phyloP scores from a whole-genome alignment of 2,888 invertebrate genomes.

The Agonum fuliginosum region DNA sequence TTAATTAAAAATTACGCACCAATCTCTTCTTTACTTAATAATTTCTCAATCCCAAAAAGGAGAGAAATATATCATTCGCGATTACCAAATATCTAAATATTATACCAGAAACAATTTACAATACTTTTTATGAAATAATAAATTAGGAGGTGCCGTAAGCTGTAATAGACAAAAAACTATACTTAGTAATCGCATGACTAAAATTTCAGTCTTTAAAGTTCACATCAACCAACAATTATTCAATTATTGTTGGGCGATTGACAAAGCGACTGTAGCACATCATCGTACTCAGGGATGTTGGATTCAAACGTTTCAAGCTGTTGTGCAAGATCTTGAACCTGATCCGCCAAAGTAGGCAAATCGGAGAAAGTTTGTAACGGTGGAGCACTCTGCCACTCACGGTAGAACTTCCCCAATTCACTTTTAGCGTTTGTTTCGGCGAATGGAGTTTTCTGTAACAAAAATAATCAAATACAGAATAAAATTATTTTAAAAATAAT shows the following conservation, averaged over 20 bases:
- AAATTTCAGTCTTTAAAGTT: slow-evolving; percentile 55
- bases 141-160: neutral
- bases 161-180: neutral
- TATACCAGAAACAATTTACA: neutral
- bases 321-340: slow-evolving; percentile 78
- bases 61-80: neutral
- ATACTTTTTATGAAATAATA: neutral
- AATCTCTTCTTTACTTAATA: neutral
- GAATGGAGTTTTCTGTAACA: slow-evolving; percentile 87
- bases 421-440: slow-evolving; percentile 83
- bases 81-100: neutral
- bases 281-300: slow-evolving; percentile 84
- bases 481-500: neutral
- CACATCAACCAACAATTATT: slow-evolving; percentile 14
- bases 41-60: neutral
- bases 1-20: slow-evolving; percentile 10
- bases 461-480: neutral
- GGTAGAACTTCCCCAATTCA: slow-evolving; percentile 86
- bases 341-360: slow-evolving; percentile 75
- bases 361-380: slow-evolving; percentile 68
- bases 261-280: slow-evolving; percentile 82
- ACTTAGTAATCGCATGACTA: slow-evolving; percentile 44
- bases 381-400: slow-evolving; percentile 84
- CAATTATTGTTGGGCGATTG: slow-evolving; percentile 79
- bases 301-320: slow-evolving; percentile 86